A percentile compares a stretch with the other conserved stretches of the same genome.
Evolutionary conservation across 2,113 vertebrate genomes (phyloP).

Genomic region (Epinephelus moara): DNA sequence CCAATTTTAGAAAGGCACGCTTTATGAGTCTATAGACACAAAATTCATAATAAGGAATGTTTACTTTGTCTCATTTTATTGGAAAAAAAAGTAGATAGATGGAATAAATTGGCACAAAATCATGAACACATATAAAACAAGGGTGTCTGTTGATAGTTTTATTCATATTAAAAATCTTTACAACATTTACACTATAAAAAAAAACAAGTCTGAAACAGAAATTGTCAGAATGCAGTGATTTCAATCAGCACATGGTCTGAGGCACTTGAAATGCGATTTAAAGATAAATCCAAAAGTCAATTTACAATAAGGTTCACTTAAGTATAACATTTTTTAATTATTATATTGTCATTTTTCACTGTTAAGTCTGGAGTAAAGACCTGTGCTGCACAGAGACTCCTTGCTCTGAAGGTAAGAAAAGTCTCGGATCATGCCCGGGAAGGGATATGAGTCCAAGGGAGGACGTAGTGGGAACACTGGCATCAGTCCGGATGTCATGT

Average conservation of each 20-base stretch:
- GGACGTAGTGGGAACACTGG: conserved; percentile 88
- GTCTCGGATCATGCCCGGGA: conserved; percentile 87
- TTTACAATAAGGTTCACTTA: background rate
- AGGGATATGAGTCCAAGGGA: conserved; percentile 83
- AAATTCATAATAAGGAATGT: no score
- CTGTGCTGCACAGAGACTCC: conserved; percentile 78
- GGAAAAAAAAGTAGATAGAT: background rate
- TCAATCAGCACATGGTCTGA: conserved; percentile 9
- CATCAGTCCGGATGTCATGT: conserved; percentile 87
- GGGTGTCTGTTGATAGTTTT: conserved; percentile 41
- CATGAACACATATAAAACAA: conserved; percentile 18
- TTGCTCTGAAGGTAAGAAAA: conserved; percentile 85
- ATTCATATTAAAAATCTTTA: conserved; percentile 64
- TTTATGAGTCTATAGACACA: no score
- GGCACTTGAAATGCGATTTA: conserved; percentile 4
- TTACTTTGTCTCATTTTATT: background rate
- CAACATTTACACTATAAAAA: conserved; percentile 57
- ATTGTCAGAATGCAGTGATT: background rate
- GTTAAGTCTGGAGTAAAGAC: conserved; percentile 80
- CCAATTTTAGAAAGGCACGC: no score
- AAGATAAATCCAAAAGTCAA: background rate
- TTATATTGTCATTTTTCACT: conserved; percentile 75
- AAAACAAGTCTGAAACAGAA: background rate
- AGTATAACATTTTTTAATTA: background rate
- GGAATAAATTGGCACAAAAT: background rate